These are phyloP conservation scores for Chironomus tepperi DNA, from an alignment of 1,140 invertebrate genomes.

Conservation along the genomic window DNA sequence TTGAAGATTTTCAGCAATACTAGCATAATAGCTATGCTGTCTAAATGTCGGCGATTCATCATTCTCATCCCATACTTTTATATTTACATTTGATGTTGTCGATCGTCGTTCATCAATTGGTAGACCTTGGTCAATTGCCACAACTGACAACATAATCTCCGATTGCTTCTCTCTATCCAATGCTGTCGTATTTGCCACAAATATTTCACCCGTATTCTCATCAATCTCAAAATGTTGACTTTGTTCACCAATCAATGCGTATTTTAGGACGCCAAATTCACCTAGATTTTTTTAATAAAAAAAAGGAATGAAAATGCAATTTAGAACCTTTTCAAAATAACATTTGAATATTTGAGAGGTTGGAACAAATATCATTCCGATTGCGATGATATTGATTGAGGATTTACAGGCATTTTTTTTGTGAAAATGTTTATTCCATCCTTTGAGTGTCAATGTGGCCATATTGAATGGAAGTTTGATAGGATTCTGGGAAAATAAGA, in stretches of 20 bases:
- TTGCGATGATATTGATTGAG: no score
- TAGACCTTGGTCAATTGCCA: slow-evolving; percentile 64
- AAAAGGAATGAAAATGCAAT: no score
- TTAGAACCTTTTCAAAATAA: no score
- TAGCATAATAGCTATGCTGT: slow-evolving; percentile 62
- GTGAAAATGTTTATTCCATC: no score
- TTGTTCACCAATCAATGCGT: slow-evolving; percentile 64
- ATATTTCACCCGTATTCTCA: slow-evolving; percentile 64
- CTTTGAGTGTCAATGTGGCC: no score
- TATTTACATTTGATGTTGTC: slow-evolving; percentile 62
- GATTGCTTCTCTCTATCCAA: slow-evolving; percentile 70
- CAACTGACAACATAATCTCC: slow-evolving; percentile 65
- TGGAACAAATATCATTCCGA: no score
- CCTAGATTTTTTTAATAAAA: slow-evolving; percentile 33
- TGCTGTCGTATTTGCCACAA: slow-evolving; percentile 57
- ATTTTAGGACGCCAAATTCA: slow-evolving; percentile 62
- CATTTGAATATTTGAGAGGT: no score
- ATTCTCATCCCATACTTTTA: slow-evolving; percentile 74
- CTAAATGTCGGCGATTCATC: slow-evolving; percentile 74
- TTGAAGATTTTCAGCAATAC: slow-evolving; percentile 72
- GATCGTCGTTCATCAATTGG: slow-evolving; percentile 56
- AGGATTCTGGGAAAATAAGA: no score
- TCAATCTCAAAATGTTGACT: slow-evolving; percentile 62
- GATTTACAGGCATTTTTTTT: no score
- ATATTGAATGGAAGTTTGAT: no score